These are phyloP conservation scores for Megaceryle maxima DNA, from an alignment of 2,113 vertebrate genomes.

Conservation along the genomic window DNA sequence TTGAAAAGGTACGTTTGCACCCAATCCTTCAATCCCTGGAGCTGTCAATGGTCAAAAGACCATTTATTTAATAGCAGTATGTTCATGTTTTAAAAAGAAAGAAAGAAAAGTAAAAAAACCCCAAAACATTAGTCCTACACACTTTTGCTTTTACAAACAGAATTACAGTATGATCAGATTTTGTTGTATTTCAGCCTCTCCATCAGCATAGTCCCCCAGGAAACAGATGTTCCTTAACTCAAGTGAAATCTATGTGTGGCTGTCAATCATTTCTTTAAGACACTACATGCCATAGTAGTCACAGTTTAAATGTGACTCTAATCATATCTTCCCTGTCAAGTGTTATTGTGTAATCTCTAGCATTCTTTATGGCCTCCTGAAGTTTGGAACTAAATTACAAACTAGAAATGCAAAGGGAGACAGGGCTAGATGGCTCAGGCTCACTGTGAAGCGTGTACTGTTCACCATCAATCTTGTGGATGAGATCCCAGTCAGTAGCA, in stretches of 20 bases:
- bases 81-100: background rate
- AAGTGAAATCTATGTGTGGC: background rate
- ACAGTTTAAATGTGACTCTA: background rate
- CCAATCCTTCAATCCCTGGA: background rate
- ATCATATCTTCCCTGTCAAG: slow-evolving; percentile 32
- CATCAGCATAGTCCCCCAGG: background rate
- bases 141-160: background rate
- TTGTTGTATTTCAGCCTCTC: background rate
- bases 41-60: background rate
- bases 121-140: background rate
- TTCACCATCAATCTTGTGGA: background rate
- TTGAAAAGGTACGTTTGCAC: background rate
- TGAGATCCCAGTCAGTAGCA: background rate
- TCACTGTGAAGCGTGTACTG: accelerated
- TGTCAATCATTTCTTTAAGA: slow-evolving; percentile 31
- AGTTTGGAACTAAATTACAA: slow-evolving; percentile 21
- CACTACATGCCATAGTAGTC: background rate
- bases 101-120: background rate
- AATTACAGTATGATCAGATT: background rate
- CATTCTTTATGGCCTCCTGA: slow-evolving; percentile 3
- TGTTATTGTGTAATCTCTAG: background rate
- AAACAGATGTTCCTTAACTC: slow-evolving; percentile 9
- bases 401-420: background rate
- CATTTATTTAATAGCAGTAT: background rate
- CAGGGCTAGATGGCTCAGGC: background rate